These are phyloP conservation scores for Rhombomys opimus DNA, from an alignment of 2,113 vertebrate genomes.

Conservation along the genomic window DNA sequence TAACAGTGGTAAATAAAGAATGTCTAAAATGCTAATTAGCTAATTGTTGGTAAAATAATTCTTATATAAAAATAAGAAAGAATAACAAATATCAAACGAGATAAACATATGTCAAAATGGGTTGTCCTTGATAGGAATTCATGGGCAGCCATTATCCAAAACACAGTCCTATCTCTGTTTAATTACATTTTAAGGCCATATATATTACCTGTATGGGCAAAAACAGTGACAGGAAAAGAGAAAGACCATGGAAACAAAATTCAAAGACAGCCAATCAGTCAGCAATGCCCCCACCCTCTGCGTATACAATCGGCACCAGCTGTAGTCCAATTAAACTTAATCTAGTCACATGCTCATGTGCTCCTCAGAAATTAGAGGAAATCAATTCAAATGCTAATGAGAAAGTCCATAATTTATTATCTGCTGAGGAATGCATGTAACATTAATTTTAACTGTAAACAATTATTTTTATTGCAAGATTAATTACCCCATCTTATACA, in stretches of 20 bases:
- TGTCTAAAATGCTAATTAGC: not conserved
- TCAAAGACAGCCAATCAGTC: constrained; percentile 84
- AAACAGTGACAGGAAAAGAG: constrained; percentile 57
- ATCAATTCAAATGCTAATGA: constrained; percentile 95
- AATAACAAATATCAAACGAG: constrained; percentile 50
- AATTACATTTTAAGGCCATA: constrained; percentile 63
- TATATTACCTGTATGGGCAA: constrained; percentile 38
- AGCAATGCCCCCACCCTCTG: constrained; percentile 82
- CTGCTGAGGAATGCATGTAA: constrained; percentile 93
- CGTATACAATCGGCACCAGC: constrained; percentile 87
- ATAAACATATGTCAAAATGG: constrained; percentile 27
- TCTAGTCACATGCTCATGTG: constrained; percentile 91
- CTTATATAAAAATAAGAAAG: constrained; percentile 54
- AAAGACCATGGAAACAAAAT: constrained; percentile 81
- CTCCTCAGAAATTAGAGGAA: constrained; percentile 93
- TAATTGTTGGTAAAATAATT: constrained; percentile 64
- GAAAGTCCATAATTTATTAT: constrained; percentile 94
- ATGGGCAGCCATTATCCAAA: constrained; percentile 1
- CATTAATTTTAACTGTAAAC: constrained; percentile 95
- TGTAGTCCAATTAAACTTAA: constrained; percentile 93
- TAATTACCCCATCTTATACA: constrained; percentile 90
- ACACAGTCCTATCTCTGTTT: constrained; percentile 34
- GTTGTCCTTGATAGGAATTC: constrained; percentile 40
- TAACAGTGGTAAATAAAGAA: not conserved
- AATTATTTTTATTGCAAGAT: constrained; percentile 95